Evolutionary conservation across 1,140 invertebrate genomes (phyloP).

Genomic region (Cotesia typhae): DNA sequence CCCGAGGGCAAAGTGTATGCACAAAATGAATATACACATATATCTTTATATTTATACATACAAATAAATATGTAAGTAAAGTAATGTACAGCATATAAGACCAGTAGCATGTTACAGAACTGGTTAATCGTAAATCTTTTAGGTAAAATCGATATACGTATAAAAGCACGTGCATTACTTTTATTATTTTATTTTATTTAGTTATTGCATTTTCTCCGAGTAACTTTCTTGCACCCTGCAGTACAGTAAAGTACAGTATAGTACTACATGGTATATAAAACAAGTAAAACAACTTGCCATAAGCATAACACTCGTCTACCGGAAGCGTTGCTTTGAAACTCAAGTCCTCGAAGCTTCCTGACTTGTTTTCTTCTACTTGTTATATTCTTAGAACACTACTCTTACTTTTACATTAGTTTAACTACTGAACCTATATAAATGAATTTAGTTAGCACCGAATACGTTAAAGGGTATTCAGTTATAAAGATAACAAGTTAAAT

Average conservation of each 20-base stretch:
- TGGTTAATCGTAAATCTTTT: constrained; percentile 34
- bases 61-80: no score
- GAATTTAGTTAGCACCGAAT: background rate
- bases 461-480: constrained; percentile 26
- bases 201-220: background rate
- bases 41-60: no score
- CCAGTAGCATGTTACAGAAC: no score
- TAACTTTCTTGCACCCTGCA: constrained; percentile 19
- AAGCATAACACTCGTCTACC: background rate
- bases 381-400: background rate
- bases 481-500: constrained; percentile 8
- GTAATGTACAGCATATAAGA: no score
- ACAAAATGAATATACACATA: background rate
- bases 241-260: background rate
- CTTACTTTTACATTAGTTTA: constrained; percentile 3
- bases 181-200: constrained; percentile 20
- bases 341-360: constrained; percentile 6
- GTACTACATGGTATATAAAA: background rate
- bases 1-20: constrained; percentile 19
- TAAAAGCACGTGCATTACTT: background rate
- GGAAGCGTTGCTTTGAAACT: constrained; percentile 9
- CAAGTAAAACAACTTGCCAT: background rate
- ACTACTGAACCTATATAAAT: background rate
- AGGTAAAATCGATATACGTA: constrained; percentile 23
- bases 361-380: background rate